These are phyloP conservation scores for Epinotia brunnichana DNA, from an alignment of 2,888 invertebrate species.

Conservation along the genomic window DNA sequence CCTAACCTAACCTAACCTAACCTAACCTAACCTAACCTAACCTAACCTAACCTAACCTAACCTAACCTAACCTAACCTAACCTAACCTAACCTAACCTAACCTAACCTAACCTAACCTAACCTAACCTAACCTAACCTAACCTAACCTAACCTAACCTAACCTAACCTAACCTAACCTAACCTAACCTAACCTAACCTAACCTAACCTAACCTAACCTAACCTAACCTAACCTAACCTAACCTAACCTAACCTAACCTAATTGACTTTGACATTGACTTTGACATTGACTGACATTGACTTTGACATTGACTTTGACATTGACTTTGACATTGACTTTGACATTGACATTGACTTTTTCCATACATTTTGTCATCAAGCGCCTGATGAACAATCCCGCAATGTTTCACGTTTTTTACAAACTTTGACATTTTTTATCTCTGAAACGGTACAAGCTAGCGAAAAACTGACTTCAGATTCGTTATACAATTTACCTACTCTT, in stretches of 20 bases:
- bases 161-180: slow-evolving; percentile 12
- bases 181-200: slow-evolving; percentile 12
- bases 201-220: slow-evolving; percentile 12
- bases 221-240: slow-evolving; percentile 13
- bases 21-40: slow-evolving; percentile 33
- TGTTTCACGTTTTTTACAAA: too few species aligned
- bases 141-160: slow-evolving; percentile 12
- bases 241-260: slow-evolving; percentile 18
- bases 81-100: slow-evolving; percentile 12
- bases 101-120: slow-evolving; percentile 12
- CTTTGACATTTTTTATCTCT: too few species aligned
- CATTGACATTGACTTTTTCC: too few species aligned
- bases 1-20: slow-evolving; percentile 36
- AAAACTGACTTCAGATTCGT: too few species aligned
- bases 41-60: slow-evolving; percentile 12
- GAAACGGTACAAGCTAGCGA: too few species aligned
- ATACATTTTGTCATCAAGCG: too few species aligned
- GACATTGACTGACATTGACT: too few species aligned
- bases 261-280: slow-evolving; percentile 6
- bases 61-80: slow-evolving; percentile 12
- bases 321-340: too few species aligned
- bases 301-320: too few species aligned
- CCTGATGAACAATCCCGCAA: too few species aligned
- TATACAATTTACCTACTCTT: too few species aligned
- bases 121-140: slow-evolving; percentile 12